Evolutionary conservation across 2,888 invertebrate species (phyloP).

Genomic region (Lepidocyrtinus sp.): DNA sequence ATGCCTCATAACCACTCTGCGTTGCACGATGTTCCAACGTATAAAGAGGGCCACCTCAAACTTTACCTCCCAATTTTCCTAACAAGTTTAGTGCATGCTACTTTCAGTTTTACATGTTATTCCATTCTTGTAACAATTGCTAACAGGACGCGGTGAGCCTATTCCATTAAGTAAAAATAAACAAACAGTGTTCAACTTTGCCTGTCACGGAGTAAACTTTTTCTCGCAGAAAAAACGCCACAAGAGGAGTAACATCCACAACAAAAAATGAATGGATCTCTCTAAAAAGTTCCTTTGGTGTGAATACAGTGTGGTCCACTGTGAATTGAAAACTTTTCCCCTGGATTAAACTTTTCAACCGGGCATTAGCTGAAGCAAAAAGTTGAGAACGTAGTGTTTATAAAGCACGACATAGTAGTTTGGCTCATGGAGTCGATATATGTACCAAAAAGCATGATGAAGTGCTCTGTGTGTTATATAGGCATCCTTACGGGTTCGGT

Average conservation of each 20-base stretch:
- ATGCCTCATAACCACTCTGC: background rate
- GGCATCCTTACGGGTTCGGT: constrained; percentile 12
- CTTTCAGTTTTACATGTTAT: constrained; percentile 18
- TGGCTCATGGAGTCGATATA: no score
- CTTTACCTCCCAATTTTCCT: constrained; percentile 41
- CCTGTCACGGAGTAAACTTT: constrained; percentile 19
- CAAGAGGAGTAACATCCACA: constrained; percentile 22
- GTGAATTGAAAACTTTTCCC: constrained; percentile 57
- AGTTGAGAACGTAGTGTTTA: constrained; percentile 23
- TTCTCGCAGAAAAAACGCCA: constrained; percentile 22
- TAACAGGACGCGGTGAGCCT: constrained; percentile 20
- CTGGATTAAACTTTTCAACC: constrained; percentile 51
- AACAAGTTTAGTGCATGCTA: constrained; percentile 44
- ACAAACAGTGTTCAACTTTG: constrained; percentile 50
- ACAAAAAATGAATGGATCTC: constrained; percentile 15
- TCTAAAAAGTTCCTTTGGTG: constrained; percentile 20
- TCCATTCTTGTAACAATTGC: constrained; percentile 12
- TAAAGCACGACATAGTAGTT: no score
- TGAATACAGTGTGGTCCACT: constrained; percentile 45
- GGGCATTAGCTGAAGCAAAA: constrained; percentile 55
- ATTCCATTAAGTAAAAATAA: constrained; percentile 56
- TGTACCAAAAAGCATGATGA: no score
- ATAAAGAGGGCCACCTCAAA: background rate
- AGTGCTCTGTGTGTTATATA: background rate
- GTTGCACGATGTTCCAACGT: background rate